phyloP scores from a whole-genome alignment of 1,140 invertebrate genomes.

The Drepana arcuata region DNA sequence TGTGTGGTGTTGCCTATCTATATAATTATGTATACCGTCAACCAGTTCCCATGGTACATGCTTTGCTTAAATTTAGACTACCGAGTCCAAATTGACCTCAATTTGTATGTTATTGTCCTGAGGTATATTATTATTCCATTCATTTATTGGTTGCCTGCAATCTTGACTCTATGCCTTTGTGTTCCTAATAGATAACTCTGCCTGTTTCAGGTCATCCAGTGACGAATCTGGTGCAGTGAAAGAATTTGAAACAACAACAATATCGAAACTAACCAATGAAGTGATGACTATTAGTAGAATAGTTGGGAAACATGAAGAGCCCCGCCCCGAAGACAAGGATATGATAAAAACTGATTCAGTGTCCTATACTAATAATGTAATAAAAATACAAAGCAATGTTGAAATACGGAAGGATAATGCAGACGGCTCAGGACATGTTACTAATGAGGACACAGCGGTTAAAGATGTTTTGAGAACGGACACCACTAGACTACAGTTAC shows the following conservation, averaged over 20 bases:
- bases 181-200: too few species aligned
- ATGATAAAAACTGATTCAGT: conserved; percentile 31
- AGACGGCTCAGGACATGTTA: conserved; percentile 19
- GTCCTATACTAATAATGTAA: conserved; percentile 52
- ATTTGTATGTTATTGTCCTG: too few species aligned
- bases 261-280: conserved; percentile 60
- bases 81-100: too few species aligned
- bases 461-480: conserved; percentile 16
- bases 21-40: too few species aligned
- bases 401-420: conserved; percentile 40
- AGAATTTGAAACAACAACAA: conserved; percentile 58
- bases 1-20: too few species aligned
- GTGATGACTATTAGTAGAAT: conserved; percentile 54
- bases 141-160: too few species aligned
- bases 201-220: conserved; percentile 43
- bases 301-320: conserved; percentile 31
- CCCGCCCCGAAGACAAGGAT: conserved; percentile 26
- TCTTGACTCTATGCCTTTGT: too few species aligned
- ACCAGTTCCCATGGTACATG: too few species aligned
- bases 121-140: too few species aligned
- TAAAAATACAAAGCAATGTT: conserved; percentile 49
- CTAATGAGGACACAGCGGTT: conserved; percentile 22
- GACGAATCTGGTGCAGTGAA: conserved; percentile 55
- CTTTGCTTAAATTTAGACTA: too few species aligned
- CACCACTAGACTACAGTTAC: conserved; percentile 15